Evolutionary conservation across 2,113 vertebrate species (phyloP), one percentile per base, ranked within the genome.

Genomic region (Trochalopteron elliotii): DNA sequence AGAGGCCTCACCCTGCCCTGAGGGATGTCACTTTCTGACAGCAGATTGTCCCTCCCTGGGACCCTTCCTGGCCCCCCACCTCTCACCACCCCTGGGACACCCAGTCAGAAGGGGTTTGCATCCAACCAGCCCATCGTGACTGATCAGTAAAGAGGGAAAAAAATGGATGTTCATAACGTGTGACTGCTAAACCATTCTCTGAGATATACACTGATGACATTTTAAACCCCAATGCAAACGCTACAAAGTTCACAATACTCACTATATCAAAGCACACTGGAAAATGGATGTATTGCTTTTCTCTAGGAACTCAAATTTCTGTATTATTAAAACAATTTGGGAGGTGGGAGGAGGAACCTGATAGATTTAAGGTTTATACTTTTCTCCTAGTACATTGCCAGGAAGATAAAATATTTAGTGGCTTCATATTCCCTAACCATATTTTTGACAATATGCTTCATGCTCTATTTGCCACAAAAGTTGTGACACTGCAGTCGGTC

Each of bases 381-480:
- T 96, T 95, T 97, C 70, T 95, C 88, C 76, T 87, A 90, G 64
- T 96, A 93, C 87, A 83, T 39, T 92, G 77, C 93, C 96, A 95
- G 70, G 63, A 87, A 97, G 93, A 97, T 96, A 96, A 98, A 98
- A 97, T 93, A 96, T 96, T 96, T 96, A 96, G 91, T 44, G 76
- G 95, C 78, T 97, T 85, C 94, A 82, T 92, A 95, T 94, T 97
- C 95, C 93, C 96, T 92, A 97, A 97, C 93, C 89, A 92, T 93
- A 91, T 95, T 95, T 97, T 96, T 97, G 96, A 96, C 96, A 97
- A 96, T 94, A 95, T 78, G 94, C 91, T 96, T 97, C 93, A 91
- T 95, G 95, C 90, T 97, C 91, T 96, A 63, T 95, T 96, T 97
- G 91, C 93, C 83, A 97, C 94, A 96, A 92, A 95, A 95, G 88